Evolutionary conservation across 2,888 invertebrate species (phyloP).

Genomic region (Rhagonycha fulva): DNA sequence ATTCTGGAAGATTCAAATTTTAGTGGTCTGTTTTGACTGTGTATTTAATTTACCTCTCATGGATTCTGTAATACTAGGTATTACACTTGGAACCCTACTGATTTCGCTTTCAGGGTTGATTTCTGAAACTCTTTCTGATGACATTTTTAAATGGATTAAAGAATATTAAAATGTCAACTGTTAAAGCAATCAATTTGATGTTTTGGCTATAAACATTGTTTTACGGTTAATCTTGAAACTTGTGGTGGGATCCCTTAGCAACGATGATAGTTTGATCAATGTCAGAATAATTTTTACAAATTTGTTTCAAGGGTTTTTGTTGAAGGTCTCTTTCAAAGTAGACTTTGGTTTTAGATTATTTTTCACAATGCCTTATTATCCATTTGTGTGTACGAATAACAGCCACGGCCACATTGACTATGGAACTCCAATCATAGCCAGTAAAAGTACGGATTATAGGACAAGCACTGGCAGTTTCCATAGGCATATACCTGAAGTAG

Average conservation of each 20-base stretch:
- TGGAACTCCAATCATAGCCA: conserved; percentile 45
- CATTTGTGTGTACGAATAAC: conserved; percentile 43
- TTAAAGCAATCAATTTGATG: neutral
- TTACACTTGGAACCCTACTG: neutral
- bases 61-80: conserved; percentile 6
- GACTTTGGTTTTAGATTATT: neutral
- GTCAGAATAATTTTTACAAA: neutral
- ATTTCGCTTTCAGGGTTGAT: neutral
- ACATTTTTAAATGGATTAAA: neutral
- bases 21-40: neutral
- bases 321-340: neutral
- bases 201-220: neutral
- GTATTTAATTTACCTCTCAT: conserved; percentile 11
- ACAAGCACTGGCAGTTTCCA: conserved; percentile 45
- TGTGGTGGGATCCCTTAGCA: neutral
- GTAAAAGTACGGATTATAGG: conserved; percentile 48
- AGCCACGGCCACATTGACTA: conserved; percentile 46
- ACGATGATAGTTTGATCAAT: neutral
- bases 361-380: conserved; percentile 26
- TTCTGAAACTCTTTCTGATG: neutral
- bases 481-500: conserved; percentile 41
- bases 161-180: neutral
- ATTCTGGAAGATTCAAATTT: conserved; percentile 25
- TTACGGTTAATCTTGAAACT: neutral
- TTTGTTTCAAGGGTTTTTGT: neutral